Base-by-base conservation (phyloP, 2,888 invertebrate genomes). In the Tridacna crocea region DNA sequence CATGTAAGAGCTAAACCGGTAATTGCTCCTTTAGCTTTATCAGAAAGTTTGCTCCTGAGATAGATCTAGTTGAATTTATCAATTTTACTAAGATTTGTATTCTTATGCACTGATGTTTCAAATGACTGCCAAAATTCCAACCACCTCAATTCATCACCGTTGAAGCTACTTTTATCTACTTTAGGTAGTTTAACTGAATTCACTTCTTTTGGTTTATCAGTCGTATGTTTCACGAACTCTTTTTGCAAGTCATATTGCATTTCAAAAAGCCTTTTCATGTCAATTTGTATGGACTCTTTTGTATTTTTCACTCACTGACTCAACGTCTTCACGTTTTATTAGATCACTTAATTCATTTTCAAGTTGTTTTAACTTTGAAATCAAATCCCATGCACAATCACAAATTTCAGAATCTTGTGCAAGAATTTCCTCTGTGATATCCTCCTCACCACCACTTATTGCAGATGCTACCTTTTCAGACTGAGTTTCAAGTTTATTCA, bases 41-140 rank as follows among this genome's bases (percentile, higher is more conserved):
- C 82, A 17, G 68, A 36, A 60, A 11, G 60, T 60, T 60, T 60
- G 60, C 60, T 19, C 22, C 22, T 22, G n/a, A 19, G 22, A 10
- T n/a, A n/a, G n/a, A n/a, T n/a, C n/a, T 19, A 60, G 75, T 72
- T 83, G 19, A 83, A 83, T 61, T 80, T 83, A 47, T 83, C 83
- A 24, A 83, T 72, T 12, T 77, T 22, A 8, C 65, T 72, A 15
- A 83, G 61, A 17, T n/a, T 63, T n/a, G 22, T 27, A 58, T n/a
- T n/a, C n/a, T 77, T 77, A 48, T 83, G 73, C 17, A 83, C 72
- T 19, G 80, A 22, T 15, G 65, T 75, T 51, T 80, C 83, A 66
- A 83, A 83, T 15, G 72, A 72, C n/a, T n/a, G n/a, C n/a, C n/a
- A n/a, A n/a, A n/a, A n/a, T n/a, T n/a, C n/a, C n/a, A n/a, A n/a